Evolutionary conservation across 2,888 invertebrate genomes (phyloP).

Genomic region (Atherix ibis): DNA sequence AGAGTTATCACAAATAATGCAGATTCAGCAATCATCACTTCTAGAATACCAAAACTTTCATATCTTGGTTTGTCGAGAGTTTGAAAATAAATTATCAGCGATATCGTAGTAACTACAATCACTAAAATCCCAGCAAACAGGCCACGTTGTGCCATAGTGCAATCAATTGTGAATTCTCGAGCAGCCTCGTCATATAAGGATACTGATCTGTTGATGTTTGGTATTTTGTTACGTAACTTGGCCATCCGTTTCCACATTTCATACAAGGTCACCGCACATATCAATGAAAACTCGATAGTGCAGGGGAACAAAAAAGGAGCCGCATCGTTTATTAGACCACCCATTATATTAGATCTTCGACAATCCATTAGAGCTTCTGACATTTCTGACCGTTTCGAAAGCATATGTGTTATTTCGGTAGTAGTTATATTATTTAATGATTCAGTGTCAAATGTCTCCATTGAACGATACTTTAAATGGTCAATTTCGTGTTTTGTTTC

Average conservation of each 20-base stretch:
- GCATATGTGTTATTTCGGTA: constrained; percentile 1
- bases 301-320: constrained; percentile 68
- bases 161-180: constrained; percentile 54
- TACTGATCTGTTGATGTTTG: neutral
- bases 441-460: neutral
- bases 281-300: constrained; percentile 67
- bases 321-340: constrained; percentile 40
- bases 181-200: constrained; percentile 17
- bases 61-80: constrained; percentile 42
- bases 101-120: constrained; percentile 61
- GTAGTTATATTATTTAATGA: neutral
- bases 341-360: constrained; percentile 43
- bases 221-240: constrained; percentile 38
- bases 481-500: constrained; percentile 69
- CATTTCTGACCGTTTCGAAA: constrained; percentile 10
- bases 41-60: constrained; percentile 42
- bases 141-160: constrained; percentile 58
- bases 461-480: constrained; percentile 36
- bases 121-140: constrained; percentile 50
- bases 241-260: constrained; percentile 72
- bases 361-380: constrained; percentile 24
- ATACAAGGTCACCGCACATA: constrained; percentile 66
- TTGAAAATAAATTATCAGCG: constrained; percentile 70
- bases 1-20: constrained; percentile 45
- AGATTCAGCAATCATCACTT: constrained; percentile 54